These are phyloP conservation scores for Chamaedrilus cognettii DNA, from an alignment of 2,888 invertebrate species.

Conservation along the genomic window DNA sequence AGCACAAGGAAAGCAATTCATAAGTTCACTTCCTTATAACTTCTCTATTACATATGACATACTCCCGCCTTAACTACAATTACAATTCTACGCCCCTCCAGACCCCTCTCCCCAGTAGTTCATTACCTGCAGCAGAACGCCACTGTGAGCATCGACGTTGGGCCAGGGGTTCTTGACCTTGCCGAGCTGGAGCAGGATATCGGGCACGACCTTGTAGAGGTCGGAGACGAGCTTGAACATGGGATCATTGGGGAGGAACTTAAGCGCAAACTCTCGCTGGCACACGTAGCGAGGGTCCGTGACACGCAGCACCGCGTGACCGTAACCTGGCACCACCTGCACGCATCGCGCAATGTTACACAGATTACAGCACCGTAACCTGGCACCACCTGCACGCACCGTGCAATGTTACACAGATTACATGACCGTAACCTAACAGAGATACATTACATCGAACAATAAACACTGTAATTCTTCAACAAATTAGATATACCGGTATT, in stretches of 20 bases:
- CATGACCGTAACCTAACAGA: not conserved
- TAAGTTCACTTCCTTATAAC: no score
- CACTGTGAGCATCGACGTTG: slow-evolving; percentile 97
- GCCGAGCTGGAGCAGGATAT: slow-evolving; percentile 87
- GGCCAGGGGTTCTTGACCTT: slow-evolving; percentile 99
- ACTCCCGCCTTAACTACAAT: no score
- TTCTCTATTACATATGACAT: no score
- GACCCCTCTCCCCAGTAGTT: no score
- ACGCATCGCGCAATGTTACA: no score
- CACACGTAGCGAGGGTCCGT: slow-evolving; percentile 92
- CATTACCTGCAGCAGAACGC: slow-evolving; percentile 86
- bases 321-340: slow-evolving; percentile 92
- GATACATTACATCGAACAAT: no score
- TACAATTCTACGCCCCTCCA: no score
- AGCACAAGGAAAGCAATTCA: no score
- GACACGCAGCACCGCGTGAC: slow-evolving; percentile 93
- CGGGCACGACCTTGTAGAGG: slow-evolving; percentile 90
- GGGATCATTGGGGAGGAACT: slow-evolving; percentile 89
- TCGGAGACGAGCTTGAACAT: slow-evolving; percentile 89
- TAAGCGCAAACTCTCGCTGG: slow-evolving; percentile 91
- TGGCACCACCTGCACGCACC: not conserved
- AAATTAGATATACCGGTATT: no score
- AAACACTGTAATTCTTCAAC: no score
- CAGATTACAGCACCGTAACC: not conserved
- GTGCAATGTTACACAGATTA: not conserved